Conservation (phyloP, 2,888 invertebrate genomes). For the Plebejus argus region DNA sequence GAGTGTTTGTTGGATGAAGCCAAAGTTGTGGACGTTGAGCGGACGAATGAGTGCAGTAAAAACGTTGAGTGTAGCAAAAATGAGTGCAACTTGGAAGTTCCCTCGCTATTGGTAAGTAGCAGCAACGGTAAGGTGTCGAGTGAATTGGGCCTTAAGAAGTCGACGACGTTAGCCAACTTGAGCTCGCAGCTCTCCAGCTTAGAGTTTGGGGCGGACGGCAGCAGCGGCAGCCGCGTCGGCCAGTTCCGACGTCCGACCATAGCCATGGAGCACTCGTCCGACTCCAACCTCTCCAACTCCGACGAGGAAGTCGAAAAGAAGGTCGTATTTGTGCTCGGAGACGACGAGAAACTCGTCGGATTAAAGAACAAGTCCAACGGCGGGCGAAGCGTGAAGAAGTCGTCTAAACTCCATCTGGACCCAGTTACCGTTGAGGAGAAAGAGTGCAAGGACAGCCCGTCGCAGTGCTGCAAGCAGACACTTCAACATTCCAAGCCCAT, state of each 20-base stretch:
- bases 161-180: conserved; percentile 63
- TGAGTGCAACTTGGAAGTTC: conserved; percentile 48
- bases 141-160: conserved; percentile 60
- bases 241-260: conserved; percentile 60
- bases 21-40: conserved; percentile 53
- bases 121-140: conserved; percentile 61
- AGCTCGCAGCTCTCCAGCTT: conserved; percentile 67
- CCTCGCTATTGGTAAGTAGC: conserved; percentile 52
- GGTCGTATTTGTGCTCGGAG: conserved; percentile 87
- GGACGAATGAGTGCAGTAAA: conserved; percentile 3
- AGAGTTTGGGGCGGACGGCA: conserved; percentile 49
- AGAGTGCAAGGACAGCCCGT: conserved; percentile 58
- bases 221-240: conserved; percentile 50
- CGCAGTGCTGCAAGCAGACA: conserved; percentile 74
- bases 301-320: conserved; percentile 63
- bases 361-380: conserved; percentile 79
- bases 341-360: conserved; percentile 84
- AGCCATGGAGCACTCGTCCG: conserved; percentile 59
- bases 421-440: conserved; percentile 50
- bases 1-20: conserved; percentile 61
- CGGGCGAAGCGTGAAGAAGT: conserved; percentile 68
- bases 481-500: conserved; percentile 82
- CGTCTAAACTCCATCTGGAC: conserved; percentile 60
- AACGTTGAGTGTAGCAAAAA: conserved; percentile 43
- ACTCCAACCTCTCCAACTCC: conserved; percentile 63